These are phyloP conservation scores for Heliconius hortense DNA, from an alignment of 2,888 invertebrate species.

Conservation along the genomic window DNA sequence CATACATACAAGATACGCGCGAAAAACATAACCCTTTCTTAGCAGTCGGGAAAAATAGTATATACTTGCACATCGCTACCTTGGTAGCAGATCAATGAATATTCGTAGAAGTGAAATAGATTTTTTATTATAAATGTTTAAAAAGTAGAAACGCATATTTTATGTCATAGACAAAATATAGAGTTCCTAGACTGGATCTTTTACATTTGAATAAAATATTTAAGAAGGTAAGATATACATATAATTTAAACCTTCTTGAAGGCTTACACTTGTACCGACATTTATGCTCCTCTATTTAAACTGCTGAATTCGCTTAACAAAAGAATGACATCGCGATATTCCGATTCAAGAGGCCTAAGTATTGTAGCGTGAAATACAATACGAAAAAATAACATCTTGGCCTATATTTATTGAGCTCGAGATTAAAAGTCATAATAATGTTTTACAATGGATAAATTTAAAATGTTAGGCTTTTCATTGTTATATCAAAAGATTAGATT, in stretches of 20 bases:
- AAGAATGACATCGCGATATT: constrained; percentile 40
- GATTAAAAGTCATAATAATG: constrained; percentile 42
- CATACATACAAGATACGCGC: no score
- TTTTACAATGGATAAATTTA: constrained; percentile 25
- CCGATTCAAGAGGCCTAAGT: constrained; percentile 41
- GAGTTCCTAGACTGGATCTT: not conserved
- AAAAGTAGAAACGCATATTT: no score
- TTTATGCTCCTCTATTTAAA: constrained; percentile 35
- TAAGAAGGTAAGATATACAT: not conserved
- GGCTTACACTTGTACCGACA: constrained; percentile 25
- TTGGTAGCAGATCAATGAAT: no score
- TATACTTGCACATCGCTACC: no score
- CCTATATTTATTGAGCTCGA: constrained; percentile 44
- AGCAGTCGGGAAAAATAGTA: no score
- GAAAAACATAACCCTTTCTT: no score
- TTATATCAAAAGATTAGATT: constrained; percentile 9
- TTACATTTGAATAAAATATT: not conserved
- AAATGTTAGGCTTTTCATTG: not conserved
- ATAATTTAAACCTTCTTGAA: constrained; percentile 19
- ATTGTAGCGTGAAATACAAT: constrained; percentile 41
- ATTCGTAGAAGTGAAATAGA: no score
- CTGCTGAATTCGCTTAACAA: constrained; percentile 40
- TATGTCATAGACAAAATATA: not conserved
- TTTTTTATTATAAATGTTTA: no score
- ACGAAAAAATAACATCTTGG: constrained; percentile 43